These are phyloP conservation scores for Corynorhinus townsendii DNA, from an alignment of 2,113 vertebrate genomes.

Conservation along the genomic window DNA sequence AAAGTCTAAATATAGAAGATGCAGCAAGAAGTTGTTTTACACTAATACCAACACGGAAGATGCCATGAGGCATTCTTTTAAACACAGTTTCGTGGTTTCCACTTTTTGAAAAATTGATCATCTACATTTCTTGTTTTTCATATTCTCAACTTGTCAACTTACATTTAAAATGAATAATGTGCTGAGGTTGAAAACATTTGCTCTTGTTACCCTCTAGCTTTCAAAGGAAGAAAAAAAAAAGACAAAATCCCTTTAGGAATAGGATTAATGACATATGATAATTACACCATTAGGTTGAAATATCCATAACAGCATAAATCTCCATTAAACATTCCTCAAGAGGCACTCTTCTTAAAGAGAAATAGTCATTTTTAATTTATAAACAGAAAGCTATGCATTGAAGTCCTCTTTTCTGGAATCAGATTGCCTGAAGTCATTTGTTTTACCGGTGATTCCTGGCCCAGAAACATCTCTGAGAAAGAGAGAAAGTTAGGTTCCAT, in stretches of 20 bases:
- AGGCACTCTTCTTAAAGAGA: slow-evolving; percentile 49
- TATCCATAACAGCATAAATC: slow-evolving; percentile 32
- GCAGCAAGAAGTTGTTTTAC: not conserved
- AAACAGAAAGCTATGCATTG: slow-evolving; percentile 54
- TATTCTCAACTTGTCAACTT: slow-evolving; percentile 30
- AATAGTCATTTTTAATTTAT: slow-evolving; percentile 59
- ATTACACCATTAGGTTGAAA: slow-evolving; percentile 64
- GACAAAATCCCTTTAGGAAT: slow-evolving; percentile 35
- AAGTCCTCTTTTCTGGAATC: slow-evolving; percentile 15
- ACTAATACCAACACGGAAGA: not conserved
- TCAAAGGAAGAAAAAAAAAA: not conserved
- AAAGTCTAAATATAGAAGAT: slow-evolving; percentile 16
- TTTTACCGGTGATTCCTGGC: not conserved
- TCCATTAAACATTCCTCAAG: slow-evolving; percentile 70
- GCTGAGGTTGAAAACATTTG: slow-evolving; percentile 35
- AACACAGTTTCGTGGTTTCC: not conserved
- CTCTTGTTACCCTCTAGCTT: slow-evolving; percentile 42
- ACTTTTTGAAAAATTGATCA: not conserved
- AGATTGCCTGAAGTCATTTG: slow-evolving; percentile 2
- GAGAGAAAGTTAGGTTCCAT: not conserved
- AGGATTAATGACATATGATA: slow-evolving; percentile 66
- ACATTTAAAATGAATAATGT: slow-evolving; percentile 41
- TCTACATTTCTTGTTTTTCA: slow-evolving; percentile 45
- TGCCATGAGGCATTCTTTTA: not conserved
- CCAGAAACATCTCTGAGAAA: slow-evolving; percentile 27